Base-by-base conservation (phyloP, 2,888 invertebrate genomes). In the Pristionchus mayeri region DNA sequence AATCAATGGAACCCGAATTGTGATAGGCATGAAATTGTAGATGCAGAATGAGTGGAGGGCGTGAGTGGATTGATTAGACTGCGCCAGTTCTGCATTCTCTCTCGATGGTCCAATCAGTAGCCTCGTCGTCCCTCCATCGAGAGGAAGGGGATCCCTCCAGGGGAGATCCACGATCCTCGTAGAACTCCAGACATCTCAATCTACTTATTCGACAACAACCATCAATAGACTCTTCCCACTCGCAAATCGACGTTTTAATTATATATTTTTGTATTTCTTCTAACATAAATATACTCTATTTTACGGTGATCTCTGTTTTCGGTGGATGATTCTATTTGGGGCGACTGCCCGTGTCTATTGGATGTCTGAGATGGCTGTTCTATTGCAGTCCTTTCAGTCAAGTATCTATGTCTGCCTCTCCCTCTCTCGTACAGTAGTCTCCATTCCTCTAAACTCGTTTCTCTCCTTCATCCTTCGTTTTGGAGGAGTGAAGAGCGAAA, bases 161-260 rank as follows among this genome's bases (percentile, higher is more conserved):
- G 18, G 48, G 30, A 48, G 27, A 9, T 16, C 16, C 11, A 21
- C 44, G 48, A 34, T 88, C 86, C 85, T 89, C 89, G 57, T 87
- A 89, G 84, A 87, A 89, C 79, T 89, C 89, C 3, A 89, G 87
- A 63, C 89, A 89, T 50, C 89, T 89, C 85, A n/a, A n/a, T n/a
- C 50, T 85, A 86, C 18, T 63, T 57, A 24, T 44, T 11, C 76
- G 9, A 40, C 37, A 7, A 75, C n/a, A 52, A 52, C 11, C 52
- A 52, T 21, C 18, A 4, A 52, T 52, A 21, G 11, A 9, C n/a
- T 52, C 4, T 18, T 52, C 13, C 18, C n/a, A 16, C 11, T 16
- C n/a, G 2, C 3, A 21, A 16, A n/a, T n/a, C n/a, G 16, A 16
- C 50, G 50, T 4, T 18, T 3, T 50, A 3, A 50, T 50, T 50